Base-by-base conservation (phyloP, 2,797 vertebrate species). In the Aselliscus stoliczkanus region DNA sequence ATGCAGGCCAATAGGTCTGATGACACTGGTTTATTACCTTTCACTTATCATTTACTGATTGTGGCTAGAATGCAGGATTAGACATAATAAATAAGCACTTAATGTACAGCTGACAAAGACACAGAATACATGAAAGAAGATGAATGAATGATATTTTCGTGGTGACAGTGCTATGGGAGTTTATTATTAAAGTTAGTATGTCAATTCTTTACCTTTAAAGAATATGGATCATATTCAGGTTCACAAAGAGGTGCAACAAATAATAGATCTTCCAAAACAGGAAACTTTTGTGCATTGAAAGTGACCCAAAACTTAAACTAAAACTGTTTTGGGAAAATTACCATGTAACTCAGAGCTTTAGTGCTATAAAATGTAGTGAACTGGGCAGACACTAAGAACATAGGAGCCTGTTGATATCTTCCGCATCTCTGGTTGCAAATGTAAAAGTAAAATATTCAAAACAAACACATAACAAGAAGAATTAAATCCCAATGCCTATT, bases 391-490 rank as follows among this genome's bases (percentile, higher is more conserved):
- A 54, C n/a, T 77, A 83, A 25, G 21, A 75, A 85, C 27, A 13
- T 17, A 67, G 29, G 6, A 92, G 10, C 1, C 7, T 83, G 17
- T 20, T 75, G 73, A 85, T 73, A 50, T 37, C 88, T 93, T 89
- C 65, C 13, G 82, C 42, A 70, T 62, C 27, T 87, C 14, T 64
- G 11, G 0, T 37, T 85, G 10, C 10, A 90, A 50, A 69, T 54
- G 79, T 50, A 76, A 86, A 95, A 81, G 31, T 79, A 85, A 42
- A 90, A 94, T 64, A 93, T 52, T 87, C 17, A 77, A 90, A 88
- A 42, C 3, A 87, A 72, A 42, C 20, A 34, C 23, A 54, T n/a
- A 88, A 73, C 17, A 70, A 37, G 6, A 85, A 21, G 7, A 69
- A 70, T 75, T 62, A 83, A 58, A 64, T 84, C 56, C 27, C 42